Conservation (phyloP, 2,888 invertebrate species). For the Brachyopa scutellaris region DNA sequence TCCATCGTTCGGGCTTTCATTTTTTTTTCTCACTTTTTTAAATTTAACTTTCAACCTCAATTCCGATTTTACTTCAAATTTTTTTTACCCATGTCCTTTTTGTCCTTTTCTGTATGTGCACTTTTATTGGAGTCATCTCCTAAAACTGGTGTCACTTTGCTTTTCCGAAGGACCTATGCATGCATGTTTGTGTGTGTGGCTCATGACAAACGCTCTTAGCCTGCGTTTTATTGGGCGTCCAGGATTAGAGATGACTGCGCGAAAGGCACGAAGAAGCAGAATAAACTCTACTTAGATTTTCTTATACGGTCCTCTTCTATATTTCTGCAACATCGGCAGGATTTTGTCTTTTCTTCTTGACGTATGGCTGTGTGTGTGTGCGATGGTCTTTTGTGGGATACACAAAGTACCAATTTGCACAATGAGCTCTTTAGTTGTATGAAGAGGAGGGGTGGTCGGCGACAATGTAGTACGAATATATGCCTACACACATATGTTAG, state of each 20-base stretch:
- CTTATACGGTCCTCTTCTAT: conserved; percentile 32
- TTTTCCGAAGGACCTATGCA: conserved; percentile 31
- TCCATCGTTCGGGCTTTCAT: neutral
- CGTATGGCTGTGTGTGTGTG: neutral
- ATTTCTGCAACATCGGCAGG: conserved; percentile 68
- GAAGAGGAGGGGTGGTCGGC: neutral
- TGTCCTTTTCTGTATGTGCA: conserved; percentile 44
- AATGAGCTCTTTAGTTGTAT: conserved; percentile 56
- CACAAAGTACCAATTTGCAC: conserved; percentile 72
- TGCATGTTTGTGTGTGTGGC: neutral
- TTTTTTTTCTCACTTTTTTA: neutral
- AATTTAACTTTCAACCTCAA: conserved; percentile 68
- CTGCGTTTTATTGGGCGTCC: conserved; percentile 65
- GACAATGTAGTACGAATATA: neutral
- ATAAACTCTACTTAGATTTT: conserved; percentile 49
- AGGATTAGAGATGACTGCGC: conserved; percentile 59
- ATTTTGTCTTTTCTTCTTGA: conserved; percentile 5
- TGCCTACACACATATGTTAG: too few species aligned
- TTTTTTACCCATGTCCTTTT: conserved; percentile 22
- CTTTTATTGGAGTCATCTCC: conserved; percentile 68
- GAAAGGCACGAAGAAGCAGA: conserved; percentile 29
- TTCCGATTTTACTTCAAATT: conserved; percentile 52
- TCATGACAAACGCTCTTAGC: conserved; percentile 56
- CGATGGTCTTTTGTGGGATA: conserved; percentile 52
- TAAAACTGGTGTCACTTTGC: conserved; percentile 65